Base-by-base conservation (phyloP, 1,140 invertebrate genomes). In the Drosophila nannoptera region DNA sequence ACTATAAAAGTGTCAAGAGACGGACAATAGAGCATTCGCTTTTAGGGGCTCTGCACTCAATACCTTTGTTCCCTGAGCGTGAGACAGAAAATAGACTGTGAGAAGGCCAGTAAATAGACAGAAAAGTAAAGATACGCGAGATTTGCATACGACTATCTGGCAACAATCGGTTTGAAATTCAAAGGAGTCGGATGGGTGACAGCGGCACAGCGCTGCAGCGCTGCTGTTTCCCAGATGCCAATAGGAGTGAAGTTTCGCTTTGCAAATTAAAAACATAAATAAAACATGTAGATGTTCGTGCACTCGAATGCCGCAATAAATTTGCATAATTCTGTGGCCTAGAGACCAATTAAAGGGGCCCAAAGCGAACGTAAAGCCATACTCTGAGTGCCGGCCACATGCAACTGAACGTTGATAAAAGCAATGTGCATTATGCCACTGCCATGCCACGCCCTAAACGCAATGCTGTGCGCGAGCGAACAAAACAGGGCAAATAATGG, bases 1-100 rank as follows among this genome's bases (percentile, higher is more conserved):
- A 84, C 81, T 77, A 75, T 84, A 84, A 76, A 84, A 84, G 81
- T 84, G 81, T 84, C 77, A 80, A 80, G 74, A 77, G 81, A 69
- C 48, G 60, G 29, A 16, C 52, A 55, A 55, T n/a, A 42, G 38
- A 55, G 45, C 46, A 16, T 43, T 58, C 40, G 35, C 32, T 73
- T 56, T 61, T 50, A 64, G 59, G 64, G 59, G 22, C 54, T 60
- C 42, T 61, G 42, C 16, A 22, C 40, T 64, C 52, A 62, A 70
- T 60, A 64, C 76, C 49, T 73, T 68, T 67, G 70, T 73, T 78
- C 40, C 65, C 55, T 60, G 55, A 67, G 63, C 63, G 75, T 73
- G 62, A 56, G 63, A 48, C 64, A 66, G 58, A 69, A 72, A 80
- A 80, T 77, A 56, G 40, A 58, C 64, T 40, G 50, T 38, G 46